Evolutionary conservation across 2,113 vertebrate species (phyloP).

Genomic region (Orthonyx spaldingii): DNA sequence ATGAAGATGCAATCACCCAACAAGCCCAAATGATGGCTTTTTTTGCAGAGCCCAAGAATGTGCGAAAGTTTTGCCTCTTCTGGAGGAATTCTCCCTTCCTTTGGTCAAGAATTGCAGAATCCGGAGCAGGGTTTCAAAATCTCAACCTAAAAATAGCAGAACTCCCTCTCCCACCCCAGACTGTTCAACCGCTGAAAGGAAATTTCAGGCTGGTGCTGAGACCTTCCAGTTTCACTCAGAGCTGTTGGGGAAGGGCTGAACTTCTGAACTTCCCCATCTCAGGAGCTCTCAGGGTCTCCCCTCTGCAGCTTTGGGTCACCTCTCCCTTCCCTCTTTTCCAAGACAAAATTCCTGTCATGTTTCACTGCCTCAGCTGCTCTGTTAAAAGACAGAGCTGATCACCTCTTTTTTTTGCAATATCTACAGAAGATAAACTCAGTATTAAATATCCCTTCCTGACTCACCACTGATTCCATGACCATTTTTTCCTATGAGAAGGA

Average conservation of each 20-base stretch:
- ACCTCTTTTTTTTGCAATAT: not conserved
- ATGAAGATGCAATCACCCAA: not conserved
- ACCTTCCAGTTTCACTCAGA: not conserved
- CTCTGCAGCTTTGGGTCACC: not conserved
- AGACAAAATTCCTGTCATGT: not conserved
- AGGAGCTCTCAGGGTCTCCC: not conserved
- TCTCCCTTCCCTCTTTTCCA: not conserved
- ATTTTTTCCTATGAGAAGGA: not conserved
- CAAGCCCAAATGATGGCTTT: not conserved
- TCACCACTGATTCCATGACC: not conserved
- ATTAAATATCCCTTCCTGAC: not conserved
- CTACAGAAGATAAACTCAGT: not conserved
- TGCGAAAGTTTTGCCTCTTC: not conserved
- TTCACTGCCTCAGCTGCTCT: too few species aligned
- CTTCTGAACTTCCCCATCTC: not conserved
- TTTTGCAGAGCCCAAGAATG: not conserved
- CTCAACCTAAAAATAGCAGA: not conserved
- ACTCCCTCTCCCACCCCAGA: not conserved
- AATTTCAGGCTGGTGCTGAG: not conserved
- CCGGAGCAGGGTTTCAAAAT: not conserved
- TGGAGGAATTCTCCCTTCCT: not conserved
- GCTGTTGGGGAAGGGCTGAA: not conserved
- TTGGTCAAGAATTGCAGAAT: not conserved
- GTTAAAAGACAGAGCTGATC: not conserved
- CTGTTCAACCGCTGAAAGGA: rapidly evolving